Percentiles rank a stretch among this genome's conserved stretches.
phyloP scores from a whole-genome alignment of 2,888 invertebrate species.

The Ectemnius cavifrons region DNA sequence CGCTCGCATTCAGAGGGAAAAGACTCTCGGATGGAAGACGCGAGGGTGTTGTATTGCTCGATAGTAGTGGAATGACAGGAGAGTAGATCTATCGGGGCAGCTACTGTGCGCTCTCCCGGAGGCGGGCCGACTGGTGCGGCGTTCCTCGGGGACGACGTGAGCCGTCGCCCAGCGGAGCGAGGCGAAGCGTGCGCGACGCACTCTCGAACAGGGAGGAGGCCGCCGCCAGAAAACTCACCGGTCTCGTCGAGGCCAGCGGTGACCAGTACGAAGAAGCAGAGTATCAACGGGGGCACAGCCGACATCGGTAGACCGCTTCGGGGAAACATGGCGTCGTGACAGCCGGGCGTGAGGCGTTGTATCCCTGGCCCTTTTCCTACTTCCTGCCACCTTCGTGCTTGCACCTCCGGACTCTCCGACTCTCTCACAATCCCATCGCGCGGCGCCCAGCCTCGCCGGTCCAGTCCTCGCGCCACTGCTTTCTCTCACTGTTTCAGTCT shows the following conservation, averaged over 20 bases:
- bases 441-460: neutral
- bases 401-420: conserved; percentile 10
- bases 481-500: conserved; percentile 20
- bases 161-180: conserved; percentile 2
- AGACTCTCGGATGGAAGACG: no score
- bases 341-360: conserved; percentile 68
- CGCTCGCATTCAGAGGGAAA: no score
- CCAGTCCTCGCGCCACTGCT: conserved; percentile 33
- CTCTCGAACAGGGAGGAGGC: neutral
- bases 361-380: conserved; percentile 54
- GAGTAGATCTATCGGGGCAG: neutral
- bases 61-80: neutral
- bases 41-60: neutral
- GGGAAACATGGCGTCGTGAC: conserved; percentile 75
- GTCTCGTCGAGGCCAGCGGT: conserved; percentile 61
- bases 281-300: conserved; percentile 64
- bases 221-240: conserved; percentile 39
- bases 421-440: conserved; percentile 52
- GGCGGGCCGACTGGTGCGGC: no score
- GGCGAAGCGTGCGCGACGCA: neutral
- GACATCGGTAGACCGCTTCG: conserved; percentile 70
- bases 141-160: neutral
- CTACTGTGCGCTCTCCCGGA: neutral
- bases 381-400: conserved; percentile 38
- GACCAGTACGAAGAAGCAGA: conserved; percentile 62